These are phyloP conservation scores for Noctilio leporinus DNA, from an alignment of 2,113 vertebrate species.

Conservation along the genomic window DNA sequence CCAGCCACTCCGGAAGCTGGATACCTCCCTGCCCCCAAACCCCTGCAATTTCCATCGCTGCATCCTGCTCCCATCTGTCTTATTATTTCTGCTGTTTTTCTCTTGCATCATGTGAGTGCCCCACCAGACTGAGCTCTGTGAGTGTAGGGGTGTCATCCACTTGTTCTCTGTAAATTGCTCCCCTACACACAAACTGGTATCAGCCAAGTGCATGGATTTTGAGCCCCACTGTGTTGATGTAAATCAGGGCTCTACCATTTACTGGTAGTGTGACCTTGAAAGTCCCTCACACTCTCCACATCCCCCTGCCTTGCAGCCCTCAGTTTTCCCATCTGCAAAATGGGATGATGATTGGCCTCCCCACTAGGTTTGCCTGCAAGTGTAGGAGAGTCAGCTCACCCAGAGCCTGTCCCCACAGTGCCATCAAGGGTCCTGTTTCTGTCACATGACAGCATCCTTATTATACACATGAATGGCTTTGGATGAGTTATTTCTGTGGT, in stretches of 20 bases:
- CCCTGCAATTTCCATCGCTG: background rate
- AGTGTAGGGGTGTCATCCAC: background rate
- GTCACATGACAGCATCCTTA: too few species aligned
- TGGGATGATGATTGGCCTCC: background rate
- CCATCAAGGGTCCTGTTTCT: background rate
- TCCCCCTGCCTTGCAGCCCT: background rate
- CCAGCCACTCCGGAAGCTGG: background rate
- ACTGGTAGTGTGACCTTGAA: background rate
- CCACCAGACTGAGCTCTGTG: background rate
- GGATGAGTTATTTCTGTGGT: background rate
- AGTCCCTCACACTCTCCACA: too few species aligned
- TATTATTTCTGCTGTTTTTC: background rate
- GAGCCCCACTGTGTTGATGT: background rate
- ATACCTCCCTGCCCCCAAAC: accelerated
- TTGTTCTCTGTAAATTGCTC: background rate
- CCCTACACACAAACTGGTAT: background rate
- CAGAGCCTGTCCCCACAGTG: background rate
- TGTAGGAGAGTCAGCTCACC: background rate
- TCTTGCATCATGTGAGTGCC: background rate
- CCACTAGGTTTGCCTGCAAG: background rate
- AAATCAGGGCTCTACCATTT: background rate
- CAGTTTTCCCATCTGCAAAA: background rate
- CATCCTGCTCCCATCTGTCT: background rate
- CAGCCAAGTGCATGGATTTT: background rate
- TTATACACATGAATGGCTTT: background rate